phyloP scores from a whole-genome alignment of 2,113 vertebrate species.

The Stigmatopora nigra region DNA sequence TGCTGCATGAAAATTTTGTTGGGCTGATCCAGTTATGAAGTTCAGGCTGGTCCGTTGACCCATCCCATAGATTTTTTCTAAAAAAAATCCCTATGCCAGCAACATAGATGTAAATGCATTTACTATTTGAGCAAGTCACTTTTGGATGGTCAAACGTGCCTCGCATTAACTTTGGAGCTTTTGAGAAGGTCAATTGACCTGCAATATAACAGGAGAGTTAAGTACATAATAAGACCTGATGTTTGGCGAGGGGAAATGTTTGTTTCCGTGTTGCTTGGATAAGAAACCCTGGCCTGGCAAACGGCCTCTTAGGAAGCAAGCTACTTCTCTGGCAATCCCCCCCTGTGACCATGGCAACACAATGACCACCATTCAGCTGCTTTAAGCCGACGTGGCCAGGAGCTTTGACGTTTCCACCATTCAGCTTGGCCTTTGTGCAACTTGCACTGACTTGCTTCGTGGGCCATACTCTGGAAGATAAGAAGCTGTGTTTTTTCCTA shows the following conservation, averaged over 20 bases:
- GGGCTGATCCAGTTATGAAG: too few relatives aligned
- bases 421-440: slow-evolving; percentile 57
- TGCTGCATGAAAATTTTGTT: too few relatives aligned
- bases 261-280: slow-evolving; percentile 55
- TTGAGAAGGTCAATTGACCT: not conserved
- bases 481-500: slow-evolving; percentile 22
- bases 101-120: too few relatives aligned
- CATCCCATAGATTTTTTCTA: too few relatives aligned
- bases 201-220: not conserved
- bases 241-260: slow-evolving; percentile 53
- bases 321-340: slow-evolving; percentile 51
- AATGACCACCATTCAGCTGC: slow-evolving; percentile 69
- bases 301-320: slow-evolving; percentile 63
- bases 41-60: too few relatives aligned
- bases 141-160: too few relatives aligned
- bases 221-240: slow-evolving; percentile 30
- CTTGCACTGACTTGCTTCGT: slow-evolving; percentile 52
- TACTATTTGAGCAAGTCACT: too few relatives aligned
- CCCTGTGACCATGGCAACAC: slow-evolving; percentile 63
- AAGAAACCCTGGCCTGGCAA: slow-evolving; percentile 59
- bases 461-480: slow-evolving; percentile 42
- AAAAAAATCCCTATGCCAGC: too few relatives aligned
- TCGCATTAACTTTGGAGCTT: not conserved
- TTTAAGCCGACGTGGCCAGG: slow-evolving; percentile 53
- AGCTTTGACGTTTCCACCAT: slow-evolving; percentile 64